These are phyloP conservation scores for Stenodema calcarata DNA, from an alignment of 2,888 invertebrate genomes.

Conservation along the genomic window DNA sequence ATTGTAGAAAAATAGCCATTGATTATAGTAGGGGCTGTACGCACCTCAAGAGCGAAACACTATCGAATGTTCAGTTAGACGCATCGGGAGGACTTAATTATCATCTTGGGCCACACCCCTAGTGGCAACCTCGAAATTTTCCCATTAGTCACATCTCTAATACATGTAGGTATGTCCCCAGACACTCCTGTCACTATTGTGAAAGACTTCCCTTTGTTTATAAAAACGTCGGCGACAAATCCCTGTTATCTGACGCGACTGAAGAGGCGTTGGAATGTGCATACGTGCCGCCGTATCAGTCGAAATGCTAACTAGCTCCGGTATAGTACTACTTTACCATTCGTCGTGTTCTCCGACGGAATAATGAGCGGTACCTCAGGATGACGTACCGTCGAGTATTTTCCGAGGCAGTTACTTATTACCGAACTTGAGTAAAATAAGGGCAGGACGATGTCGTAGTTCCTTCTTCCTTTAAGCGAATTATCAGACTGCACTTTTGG, in stretches of 20 bases:
- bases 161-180: not conserved
- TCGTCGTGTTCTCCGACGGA: not conserved
- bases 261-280: not conserved
- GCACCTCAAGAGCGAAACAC: too few species aligned
- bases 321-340: not conserved
- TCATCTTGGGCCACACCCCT: not conserved
- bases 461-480: too few species aligned
- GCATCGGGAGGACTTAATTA: too few species aligned
- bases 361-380: not conserved
- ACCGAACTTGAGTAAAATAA: not conserved
- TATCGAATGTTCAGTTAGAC: too few species aligned
- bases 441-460: not conserved
- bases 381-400: not conserved
- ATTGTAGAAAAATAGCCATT: too few species aligned
- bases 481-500: too few species aligned
- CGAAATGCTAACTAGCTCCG: not conserved
- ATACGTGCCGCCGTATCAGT: not conserved
- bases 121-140: not conserved
- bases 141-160: not conserved
- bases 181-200: not conserved
- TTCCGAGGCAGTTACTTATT: not conserved
- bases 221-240: not conserved
- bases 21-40: too few species aligned
- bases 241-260: not conserved
- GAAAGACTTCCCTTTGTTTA: not conserved